Conservation (phyloP, 1,140 invertebrate genomes). For the Holcopasites calliopsidis region DNA sequence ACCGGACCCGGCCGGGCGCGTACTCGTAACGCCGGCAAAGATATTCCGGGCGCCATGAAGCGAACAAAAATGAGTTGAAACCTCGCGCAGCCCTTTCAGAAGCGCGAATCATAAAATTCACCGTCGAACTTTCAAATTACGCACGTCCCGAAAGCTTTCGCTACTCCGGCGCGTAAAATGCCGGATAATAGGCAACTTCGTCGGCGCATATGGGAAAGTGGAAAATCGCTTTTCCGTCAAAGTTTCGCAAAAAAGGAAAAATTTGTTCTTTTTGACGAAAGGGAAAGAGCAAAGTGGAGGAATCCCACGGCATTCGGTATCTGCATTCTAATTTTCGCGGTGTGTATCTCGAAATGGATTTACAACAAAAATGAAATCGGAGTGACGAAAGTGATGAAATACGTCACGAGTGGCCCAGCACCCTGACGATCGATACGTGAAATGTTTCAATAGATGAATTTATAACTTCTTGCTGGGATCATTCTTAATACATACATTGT, state of each 20-base stretch:
- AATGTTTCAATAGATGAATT: too few species aligned
- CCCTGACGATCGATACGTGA: too few species aligned
- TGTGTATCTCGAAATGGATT: too few species aligned
- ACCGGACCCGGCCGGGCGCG: background rate
- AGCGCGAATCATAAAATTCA: background rate
- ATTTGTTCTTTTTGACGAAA: too few species aligned
- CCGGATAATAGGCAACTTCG: background rate
- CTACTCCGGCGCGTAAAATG: background rate
- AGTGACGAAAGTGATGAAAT: too few species aligned
- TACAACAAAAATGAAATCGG: too few species aligned
- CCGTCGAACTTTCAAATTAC: background rate
- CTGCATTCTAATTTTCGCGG: too few species aligned
- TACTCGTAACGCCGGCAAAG: background rate
- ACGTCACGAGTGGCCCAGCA: too few species aligned
- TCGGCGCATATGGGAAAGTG: background rate
- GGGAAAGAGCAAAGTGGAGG: too few species aligned
- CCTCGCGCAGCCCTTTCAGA: background rate
- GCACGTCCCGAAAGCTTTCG: background rate
- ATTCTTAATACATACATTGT: too few species aligned
- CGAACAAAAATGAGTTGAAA: background rate
- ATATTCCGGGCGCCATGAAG: background rate
- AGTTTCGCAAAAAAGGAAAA: background rate
- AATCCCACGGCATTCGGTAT: too few species aligned
- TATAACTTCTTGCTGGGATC: too few species aligned
- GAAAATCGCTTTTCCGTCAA: background rate